Evolutionary conservation across 2,888 invertebrate genomes (phyloP), one percentile per base, ranked within the genome.

Genomic region (Mermis nigrescens): DNA sequence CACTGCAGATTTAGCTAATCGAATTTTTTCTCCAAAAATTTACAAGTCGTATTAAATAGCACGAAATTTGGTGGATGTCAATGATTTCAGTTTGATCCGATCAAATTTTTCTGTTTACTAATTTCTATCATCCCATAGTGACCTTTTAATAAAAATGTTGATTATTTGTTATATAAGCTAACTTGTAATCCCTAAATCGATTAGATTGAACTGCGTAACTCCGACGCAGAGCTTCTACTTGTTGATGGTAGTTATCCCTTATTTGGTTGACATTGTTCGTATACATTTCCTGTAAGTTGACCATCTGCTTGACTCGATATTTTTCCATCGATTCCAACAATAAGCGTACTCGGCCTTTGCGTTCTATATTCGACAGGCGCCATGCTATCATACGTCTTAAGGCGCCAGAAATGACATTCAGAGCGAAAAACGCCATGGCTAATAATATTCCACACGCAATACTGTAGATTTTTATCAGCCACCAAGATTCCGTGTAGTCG

Each of bases 311-410:
- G n/a, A 63, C 63, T 3, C 66, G 60, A 61, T 71, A 71, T 55
- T 69, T 69, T 61, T 71, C 71, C 66, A 71, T 66, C 1, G 71
- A 69, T 57, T 68, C 69, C 22, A 70, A 65, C 67, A 70, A 67
- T 56, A 65, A 66, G 4, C 67, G 63, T 12, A 71, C 68, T n/a
- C 70, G 64, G 22, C 67, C 68, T 19, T 68, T 61, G 22, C 67
- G 62, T 62, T 71, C 71, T 31, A 60, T 1, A 19, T 45, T 26
- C 12, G 27, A 22, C 12, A 60, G 12, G 3, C 60, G 60, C 60
- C 60, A 60, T 7, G 59, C 4, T 15, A 59, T 31, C 2, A 60
- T 2, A 12, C 58, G 46, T 19, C 60, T 52, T 19, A 60, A 45
- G 52, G 48, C 58, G 46, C 32, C 28, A 15, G 19, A 52, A 26